These are phyloP conservation scores for Phylloscopus whistleri DNA, from an alignment of 2,113 vertebrate species.

Conservation along the genomic window DNA sequence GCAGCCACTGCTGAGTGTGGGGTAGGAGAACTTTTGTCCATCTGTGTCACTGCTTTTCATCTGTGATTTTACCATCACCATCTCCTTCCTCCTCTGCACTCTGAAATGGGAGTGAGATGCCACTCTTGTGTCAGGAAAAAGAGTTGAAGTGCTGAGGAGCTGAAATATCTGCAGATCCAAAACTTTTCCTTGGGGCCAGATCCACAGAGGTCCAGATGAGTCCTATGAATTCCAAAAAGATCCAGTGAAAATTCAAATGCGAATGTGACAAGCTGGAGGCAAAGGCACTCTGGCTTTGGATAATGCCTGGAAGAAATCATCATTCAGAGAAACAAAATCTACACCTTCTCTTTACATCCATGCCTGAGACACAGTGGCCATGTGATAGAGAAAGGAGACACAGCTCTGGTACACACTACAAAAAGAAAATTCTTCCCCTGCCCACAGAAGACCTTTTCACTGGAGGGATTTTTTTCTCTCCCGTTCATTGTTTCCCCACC, in stretches of 20 bases:
- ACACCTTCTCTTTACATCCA: neutral
- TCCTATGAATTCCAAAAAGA: neutral
- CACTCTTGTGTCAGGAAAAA: neutral
- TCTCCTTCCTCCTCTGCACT: neutral
- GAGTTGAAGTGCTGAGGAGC: neutral
- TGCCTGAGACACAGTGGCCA: neutral
- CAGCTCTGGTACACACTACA: neutral
- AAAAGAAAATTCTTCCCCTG: neutral
- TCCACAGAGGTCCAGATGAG: rapidly evolving
- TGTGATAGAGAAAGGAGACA: neutral
- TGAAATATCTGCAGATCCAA: neutral
- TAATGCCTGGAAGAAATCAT: neutral
- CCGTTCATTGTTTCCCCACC: neutral
- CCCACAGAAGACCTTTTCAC: neutral
- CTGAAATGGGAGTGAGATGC: neutral
- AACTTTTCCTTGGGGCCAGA: neutral
- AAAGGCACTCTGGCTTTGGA: neutral
- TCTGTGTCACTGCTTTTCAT: neutral
- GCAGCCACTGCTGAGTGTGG: neutral
- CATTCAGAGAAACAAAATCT: neutral
- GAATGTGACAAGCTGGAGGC: neutral
- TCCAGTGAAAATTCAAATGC: neutral
- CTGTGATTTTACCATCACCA: neutral
- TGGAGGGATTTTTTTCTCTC: neutral
- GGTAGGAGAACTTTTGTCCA: neutral